phyloP scores from a whole-genome alignment of 2,888 invertebrate genomes.

The Himalopsyche tibetana region DNA sequence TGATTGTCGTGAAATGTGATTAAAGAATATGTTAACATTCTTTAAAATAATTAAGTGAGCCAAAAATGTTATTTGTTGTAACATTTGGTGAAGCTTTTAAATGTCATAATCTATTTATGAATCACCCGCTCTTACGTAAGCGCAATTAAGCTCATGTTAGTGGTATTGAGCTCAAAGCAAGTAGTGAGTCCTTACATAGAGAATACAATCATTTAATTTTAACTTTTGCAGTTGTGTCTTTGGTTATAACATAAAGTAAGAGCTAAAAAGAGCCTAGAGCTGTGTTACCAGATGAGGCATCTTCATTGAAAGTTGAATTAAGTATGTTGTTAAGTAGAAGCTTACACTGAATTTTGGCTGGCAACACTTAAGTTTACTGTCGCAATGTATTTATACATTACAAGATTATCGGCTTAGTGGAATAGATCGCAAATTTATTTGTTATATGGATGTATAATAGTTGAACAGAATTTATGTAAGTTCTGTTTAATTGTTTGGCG shows the following conservation, averaged over 20 bases:
- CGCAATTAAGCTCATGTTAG: background rate
- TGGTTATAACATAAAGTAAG: constrained; percentile 12
- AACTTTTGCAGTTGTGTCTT: constrained; percentile 26
- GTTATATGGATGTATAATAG: background rate
- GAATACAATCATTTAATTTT: constrained; percentile 16
- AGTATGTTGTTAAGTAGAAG: constrained; percentile 31
- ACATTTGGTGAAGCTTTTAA: too few relatives aligned
- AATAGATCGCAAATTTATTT: constrained; percentile 8
- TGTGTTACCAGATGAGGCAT: constrained; percentile 11
- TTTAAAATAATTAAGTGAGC: too few relatives aligned
- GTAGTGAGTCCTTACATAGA: background rate
- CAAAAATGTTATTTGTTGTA: too few relatives aligned
- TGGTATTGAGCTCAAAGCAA: background rate
- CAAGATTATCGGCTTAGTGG: constrained; percentile 12
- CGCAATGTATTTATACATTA: constrained; percentile 3
- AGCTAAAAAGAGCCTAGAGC: background rate
- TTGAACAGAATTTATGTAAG: too few relatives aligned
- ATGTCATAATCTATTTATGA: too few relatives aligned
- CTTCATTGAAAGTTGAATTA: constrained; percentile 34
- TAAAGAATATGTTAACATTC: too few relatives aligned
- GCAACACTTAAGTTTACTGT: constrained; percentile 13
- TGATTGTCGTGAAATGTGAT: too few relatives aligned
- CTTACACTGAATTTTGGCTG: constrained; percentile 26
- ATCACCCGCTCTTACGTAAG: too few relatives aligned
- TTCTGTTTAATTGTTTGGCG: too few relatives aligned